Evolutionary conservation across 1,140 invertebrate species (phyloP).

Genomic region (Macrosteles quadrilineatus): DNA sequence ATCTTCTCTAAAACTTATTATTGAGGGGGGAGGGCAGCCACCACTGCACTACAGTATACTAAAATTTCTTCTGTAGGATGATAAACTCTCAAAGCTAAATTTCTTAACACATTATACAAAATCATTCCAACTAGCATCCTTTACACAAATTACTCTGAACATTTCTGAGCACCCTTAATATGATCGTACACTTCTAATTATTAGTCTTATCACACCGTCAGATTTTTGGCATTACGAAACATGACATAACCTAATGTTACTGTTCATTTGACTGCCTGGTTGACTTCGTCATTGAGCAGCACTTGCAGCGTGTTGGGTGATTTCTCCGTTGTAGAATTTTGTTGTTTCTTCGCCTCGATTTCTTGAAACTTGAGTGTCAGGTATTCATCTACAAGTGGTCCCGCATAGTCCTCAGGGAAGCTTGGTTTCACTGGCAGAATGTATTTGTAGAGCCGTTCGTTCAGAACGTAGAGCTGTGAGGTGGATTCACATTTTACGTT

Average conservation of each 20-base stretch:
- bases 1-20: no score
- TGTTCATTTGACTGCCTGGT: conserved; percentile 6
- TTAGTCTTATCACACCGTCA: not conserved
- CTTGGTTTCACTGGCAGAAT: conserved; percentile 81
- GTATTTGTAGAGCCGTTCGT: conserved; percentile 85
- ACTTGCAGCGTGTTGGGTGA: not conserved
- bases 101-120: no score
- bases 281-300: not conserved
- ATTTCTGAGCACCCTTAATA: no score
- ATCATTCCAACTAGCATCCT: no score
- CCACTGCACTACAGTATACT: no score
- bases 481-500: conserved; percentile 76
- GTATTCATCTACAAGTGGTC: conserved; percentile 81
- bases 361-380: conserved; percentile 78
- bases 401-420: conserved; percentile 84
- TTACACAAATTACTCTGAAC: no score
- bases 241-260: not conserved
- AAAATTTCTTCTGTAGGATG: no score
- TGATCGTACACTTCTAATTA: no score
- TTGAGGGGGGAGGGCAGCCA: no score
- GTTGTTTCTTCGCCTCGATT: conserved; percentile 60
- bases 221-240: not conserved
- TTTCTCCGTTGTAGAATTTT: not conserved
- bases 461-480: conserved; percentile 80
- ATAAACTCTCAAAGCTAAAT: no score